A percentile compares a stretch with the other conserved stretches of the same genome.
These are phyloP conservation scores for Megaceryle alcyon DNA, from an alignment of 2,797 vertebrate species.

Conservation along the genomic window DNA sequence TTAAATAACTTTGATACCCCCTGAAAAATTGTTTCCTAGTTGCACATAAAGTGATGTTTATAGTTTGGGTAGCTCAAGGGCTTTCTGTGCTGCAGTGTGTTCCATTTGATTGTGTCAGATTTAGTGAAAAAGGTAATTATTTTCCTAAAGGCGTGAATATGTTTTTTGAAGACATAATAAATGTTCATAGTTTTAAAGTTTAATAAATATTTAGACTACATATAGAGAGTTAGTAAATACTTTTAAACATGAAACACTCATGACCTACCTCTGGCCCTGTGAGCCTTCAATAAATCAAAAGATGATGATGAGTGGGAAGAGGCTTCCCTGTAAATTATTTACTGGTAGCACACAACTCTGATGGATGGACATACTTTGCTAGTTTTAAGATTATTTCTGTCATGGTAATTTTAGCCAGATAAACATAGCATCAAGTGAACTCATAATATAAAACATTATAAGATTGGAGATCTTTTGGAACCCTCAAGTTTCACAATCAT, in stretches of 20 bases:
- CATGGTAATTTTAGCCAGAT: background rate
- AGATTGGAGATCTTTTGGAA: background rate
- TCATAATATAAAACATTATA: background rate
- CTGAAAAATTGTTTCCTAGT: conserved; percentile 24
- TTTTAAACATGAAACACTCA: background rate
- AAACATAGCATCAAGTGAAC: background rate
- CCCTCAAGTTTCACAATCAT: background rate
- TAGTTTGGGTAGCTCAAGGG: conserved; percentile 1
- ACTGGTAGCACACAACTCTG: background rate
- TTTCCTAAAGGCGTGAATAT: conserved; percentile 19
- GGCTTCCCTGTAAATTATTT: background rate
- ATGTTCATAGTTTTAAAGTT: conserved; percentile 1
- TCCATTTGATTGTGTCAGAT: conserved; percentile 41
- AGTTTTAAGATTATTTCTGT: background rate
- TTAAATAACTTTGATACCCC: conserved; percentile 32
- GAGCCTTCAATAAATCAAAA: background rate
- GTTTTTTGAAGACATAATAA: background rate
- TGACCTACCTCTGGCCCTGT: background rate
- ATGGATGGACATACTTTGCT: background rate
- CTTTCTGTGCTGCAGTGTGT: background rate
- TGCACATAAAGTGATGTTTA: conserved; percentile 4
- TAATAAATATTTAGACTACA: background rate
- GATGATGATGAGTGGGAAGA: background rate
- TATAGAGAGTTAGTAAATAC: background rate
- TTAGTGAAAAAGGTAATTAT: conserved; percentile 56